Percentiles rank a stretch among this genome's conserved stretches.
phyloP scores from a whole-genome alignment of 1,140 invertebrate species.

The Drosophila kikkawai region DNA sequence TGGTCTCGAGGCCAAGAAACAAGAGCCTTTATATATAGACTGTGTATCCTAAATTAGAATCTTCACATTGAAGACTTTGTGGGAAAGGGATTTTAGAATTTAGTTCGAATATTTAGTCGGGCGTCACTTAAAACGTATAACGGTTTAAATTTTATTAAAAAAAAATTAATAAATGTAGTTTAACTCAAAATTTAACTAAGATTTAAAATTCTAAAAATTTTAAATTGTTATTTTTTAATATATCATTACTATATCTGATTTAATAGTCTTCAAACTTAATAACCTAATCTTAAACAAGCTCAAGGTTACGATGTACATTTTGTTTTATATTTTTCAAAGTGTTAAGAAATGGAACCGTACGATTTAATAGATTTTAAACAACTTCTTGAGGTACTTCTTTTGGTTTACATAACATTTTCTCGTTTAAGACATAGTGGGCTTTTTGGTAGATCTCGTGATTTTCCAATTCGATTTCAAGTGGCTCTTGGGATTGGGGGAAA shows the following conservation, averaged over 20 bases:
- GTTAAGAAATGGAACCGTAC: not conserved
- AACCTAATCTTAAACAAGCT: not conserved
- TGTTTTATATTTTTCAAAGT: not conserved
- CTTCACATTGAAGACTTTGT: not conserved
- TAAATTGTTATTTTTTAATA: too few species aligned
- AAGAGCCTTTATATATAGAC: conserved; percentile 29
- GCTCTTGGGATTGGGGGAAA: conserved; percentile 4
- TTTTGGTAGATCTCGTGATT: conserved; percentile 15
- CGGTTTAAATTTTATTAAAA: too few species aligned
- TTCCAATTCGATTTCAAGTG: conserved; percentile 20
- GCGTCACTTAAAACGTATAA: not conserved
- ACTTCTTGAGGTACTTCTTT: not conserved
- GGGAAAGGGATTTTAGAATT: not conserved
- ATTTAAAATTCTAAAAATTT: too few species aligned
- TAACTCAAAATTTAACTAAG: too few species aligned
- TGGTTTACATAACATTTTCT: conserved; percentile 4
- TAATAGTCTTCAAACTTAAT: too few species aligned
- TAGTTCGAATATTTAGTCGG: not conserved
- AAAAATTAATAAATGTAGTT: too few species aligned
- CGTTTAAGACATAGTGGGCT: conserved; percentile 13
- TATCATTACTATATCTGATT: too few species aligned
- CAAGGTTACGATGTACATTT: not conserved
- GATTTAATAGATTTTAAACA: not conserved
- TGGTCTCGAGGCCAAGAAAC: conserved; percentile 42
- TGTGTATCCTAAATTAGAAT: conserved; percentile 7